Evolutionary conservation across 2,888 invertebrate species (phyloP).

Genomic region (Caradrina clavipalpis): DNA sequence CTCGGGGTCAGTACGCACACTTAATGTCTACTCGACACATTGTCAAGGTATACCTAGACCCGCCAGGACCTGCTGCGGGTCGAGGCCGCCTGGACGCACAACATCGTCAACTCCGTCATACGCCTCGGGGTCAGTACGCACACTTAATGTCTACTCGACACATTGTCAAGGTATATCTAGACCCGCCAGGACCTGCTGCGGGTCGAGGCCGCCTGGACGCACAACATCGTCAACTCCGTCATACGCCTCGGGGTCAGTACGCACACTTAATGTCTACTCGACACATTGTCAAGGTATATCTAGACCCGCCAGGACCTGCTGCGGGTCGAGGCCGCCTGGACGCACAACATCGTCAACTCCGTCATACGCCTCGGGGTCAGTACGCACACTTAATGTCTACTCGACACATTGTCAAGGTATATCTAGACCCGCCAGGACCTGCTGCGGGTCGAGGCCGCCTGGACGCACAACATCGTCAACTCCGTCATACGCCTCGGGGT

Average conservation of each 20-base stretch:
- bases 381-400: no score
- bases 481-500: conserved; percentile 98
- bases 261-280: no score
- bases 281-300: no score
- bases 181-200: conserved; percentile 96
- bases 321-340: conserved; percentile 98
- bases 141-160: no score
- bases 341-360: conserved; percentile 96
- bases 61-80: conserved; percentile 97
- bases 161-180: no score
- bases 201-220: conserved; percentile 98
- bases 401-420: no score
- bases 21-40: no score
- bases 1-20: conserved; percentile 97
- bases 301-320: conserved; percentile 97
- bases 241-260: conserved; percentile 96
- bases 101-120: conserved; percentile 97
- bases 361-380: conserved; percentile 97
- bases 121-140: conserved; percentile 96
- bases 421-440: conserved; percentile 97
- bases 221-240: conserved; percentile 97
- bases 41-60: no score
- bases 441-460: conserved; percentile 97
- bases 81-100: conserved; percentile 98
- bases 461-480: conserved; percentile 97